Conservation (phyloP, 2,113 vertebrate species). For the Vanacampus margaritifer region DNA sequence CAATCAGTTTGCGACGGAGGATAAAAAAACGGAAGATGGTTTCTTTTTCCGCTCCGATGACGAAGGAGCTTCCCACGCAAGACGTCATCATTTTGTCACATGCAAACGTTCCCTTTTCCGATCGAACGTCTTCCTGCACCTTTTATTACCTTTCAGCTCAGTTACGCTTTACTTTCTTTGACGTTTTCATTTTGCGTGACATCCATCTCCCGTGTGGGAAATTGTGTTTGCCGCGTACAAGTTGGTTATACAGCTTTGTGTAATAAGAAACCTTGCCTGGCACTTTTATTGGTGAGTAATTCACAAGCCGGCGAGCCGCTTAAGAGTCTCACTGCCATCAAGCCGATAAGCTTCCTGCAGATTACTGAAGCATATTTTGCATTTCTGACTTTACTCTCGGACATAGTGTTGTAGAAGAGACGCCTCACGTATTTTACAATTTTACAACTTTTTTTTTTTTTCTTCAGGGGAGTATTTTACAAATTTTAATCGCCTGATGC, state of each 20-base stretch:
- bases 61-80: no score
- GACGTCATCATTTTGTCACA: neutral
- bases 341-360: slow-evolving; percentile 21
- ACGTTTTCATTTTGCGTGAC: slow-evolving; percentile 20
- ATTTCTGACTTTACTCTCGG: slow-evolving; percentile 27
- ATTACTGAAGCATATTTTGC: slow-evolving; percentile 28
- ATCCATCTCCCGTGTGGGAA: neutral
- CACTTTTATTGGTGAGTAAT: slow-evolving; percentile 30
- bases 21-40: slow-evolving; percentile 8
- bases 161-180: slow-evolving; percentile 16
- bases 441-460: no score
- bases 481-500: no score
- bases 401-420: neutral
- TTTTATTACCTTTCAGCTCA: slow-evolving; percentile 7
- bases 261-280: slow-evolving; percentile 20
- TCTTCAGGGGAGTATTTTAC: no score
- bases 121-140: slow-evolving; percentile 13
- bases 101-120: neutral
- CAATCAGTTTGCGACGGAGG: slow-evolving; percentile 17
- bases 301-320: slow-evolving; percentile 20
- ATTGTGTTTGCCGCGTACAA: slow-evolving; percentile 8
- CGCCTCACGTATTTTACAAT: no score
- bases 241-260: slow-evolving; percentile 9
- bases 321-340: slow-evolving; percentile 22
- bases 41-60: neutral